phyloP scores from a whole-genome alignment of 1,140 invertebrate species.

The Drosophila persimilis region DNA sequence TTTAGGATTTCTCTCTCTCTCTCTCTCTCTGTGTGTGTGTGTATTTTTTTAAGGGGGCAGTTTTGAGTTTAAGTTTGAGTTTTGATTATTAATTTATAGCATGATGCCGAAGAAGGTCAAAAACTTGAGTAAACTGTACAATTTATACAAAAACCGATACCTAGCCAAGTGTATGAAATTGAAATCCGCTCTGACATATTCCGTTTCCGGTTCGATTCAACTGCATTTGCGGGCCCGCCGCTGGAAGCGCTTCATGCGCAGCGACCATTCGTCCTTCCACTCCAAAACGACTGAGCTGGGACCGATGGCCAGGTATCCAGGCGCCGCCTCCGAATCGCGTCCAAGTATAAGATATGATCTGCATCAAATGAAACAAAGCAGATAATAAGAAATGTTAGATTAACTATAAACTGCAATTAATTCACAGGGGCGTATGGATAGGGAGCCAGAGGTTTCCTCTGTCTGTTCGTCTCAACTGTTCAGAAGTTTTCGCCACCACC shows the following conservation, averaged over 20 bases:
- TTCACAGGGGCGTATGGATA: too few relatives aligned
- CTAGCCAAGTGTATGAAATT: constrained; percentile 83
- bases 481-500: too few relatives aligned
- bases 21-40: constrained; percentile 1
- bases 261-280: constrained; percentile 96
- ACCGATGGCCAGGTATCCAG: constrained; percentile 90
- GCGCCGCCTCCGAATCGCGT: constrained; percentile 88
- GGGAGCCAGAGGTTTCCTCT: too few relatives aligned
- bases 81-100: constrained; percentile 68
- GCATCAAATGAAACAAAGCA: constrained; percentile 35
- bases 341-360: constrained; percentile 96
- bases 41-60: not conserved
- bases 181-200: constrained; percentile 83
- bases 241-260: constrained; percentile 94
- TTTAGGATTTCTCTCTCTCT: too few relatives aligned
- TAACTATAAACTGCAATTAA: too few relatives aligned
- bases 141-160: constrained; percentile 83
- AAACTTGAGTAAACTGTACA: constrained; percentile 83
- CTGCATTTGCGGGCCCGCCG: constrained; percentile 88
- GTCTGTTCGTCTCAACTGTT: too few relatives aligned
- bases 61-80: constrained; percentile 7
- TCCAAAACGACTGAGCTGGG: constrained; percentile 94
- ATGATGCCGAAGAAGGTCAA: constrained; percentile 82
- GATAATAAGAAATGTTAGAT: too few relatives aligned
- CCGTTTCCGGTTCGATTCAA: constrained; percentile 83